Conservation (phyloP, 2,888 invertebrate genomes). For the Mythimna impura region DNA sequence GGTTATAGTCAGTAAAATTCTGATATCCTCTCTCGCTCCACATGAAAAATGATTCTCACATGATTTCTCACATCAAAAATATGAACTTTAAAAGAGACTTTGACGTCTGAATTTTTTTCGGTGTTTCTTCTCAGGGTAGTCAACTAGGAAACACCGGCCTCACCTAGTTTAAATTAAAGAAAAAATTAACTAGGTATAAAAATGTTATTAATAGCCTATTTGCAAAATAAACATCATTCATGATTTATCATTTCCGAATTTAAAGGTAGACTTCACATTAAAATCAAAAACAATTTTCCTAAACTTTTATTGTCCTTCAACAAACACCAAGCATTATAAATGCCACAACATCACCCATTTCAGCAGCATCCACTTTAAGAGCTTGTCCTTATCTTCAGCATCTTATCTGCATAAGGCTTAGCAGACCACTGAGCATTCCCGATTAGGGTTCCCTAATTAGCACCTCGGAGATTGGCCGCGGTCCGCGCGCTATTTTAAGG, state of each 20-base stretch:
- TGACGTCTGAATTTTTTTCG: no score
- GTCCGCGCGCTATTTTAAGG: conserved; percentile 64
- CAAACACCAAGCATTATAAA: not conserved
- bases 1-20: not conserved
- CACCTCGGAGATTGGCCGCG: conserved; percentile 61
- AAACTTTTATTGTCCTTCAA: not conserved
- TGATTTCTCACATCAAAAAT: not conserved
- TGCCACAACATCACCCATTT: conserved; percentile 20
- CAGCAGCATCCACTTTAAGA: conserved; percentile 40
- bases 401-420: conserved; percentile 59
- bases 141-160: no score
- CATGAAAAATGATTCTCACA: no score
- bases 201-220: no score
- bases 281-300: not conserved
- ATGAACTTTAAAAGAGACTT: no score
- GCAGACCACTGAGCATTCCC: conserved; percentile 60
- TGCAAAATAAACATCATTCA: no score
- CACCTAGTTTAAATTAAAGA: no score
- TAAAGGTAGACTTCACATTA: not conserved
- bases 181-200: no score
- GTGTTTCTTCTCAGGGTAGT: no score
- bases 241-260: no score
- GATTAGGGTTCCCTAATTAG: conserved; percentile 73
- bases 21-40: not conserved
- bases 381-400: conserved; percentile 53